phyloP scores from a whole-genome alignment of 2,797 vertebrate species.

The Zenarchopterus dispar region DNA sequence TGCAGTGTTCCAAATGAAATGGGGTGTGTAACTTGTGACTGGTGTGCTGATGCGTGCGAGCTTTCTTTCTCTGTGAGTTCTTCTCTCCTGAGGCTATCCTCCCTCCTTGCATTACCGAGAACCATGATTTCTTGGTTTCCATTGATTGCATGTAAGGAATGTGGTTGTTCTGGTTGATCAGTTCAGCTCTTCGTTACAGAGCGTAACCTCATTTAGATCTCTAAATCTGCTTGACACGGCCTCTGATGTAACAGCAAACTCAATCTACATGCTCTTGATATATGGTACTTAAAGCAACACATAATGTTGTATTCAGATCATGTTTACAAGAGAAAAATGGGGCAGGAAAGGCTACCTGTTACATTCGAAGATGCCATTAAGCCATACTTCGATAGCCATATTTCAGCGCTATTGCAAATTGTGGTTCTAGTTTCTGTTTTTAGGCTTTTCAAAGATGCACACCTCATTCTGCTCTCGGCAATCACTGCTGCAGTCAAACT shows the following conservation, averaged over 20 bases:
- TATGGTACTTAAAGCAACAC: conserved; percentile 28
- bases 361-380: neutral
- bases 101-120: conserved; percentile 19
- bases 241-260: conserved; percentile 34
- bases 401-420: neutral
- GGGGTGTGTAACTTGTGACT: conserved; percentile 75
- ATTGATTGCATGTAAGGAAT: conserved; percentile 59
- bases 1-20: conserved; percentile 71
- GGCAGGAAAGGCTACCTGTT: neutral
- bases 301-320: conserved; percentile 8
- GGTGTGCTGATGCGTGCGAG: conserved; percentile 45
- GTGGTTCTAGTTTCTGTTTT: conserved; percentile 34
- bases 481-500: conserved; percentile 57
- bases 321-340: conserved; percentile 7
- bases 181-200: conserved; percentile 43
- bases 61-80: neutral
- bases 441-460: conserved; percentile 50
- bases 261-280: conserved; percentile 45
- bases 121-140: conserved; percentile 48
- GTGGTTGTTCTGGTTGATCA: conserved; percentile 58
- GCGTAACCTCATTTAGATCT: conserved; percentile 64
- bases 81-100: conserved; percentile 34
- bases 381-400: neutral
- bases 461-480: conserved; percentile 58
- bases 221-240: conserved; percentile 49